These are phyloP conservation scores for Prionace glauca DNA, from an alignment of 2,797 vertebrate genomes.

Conservation along the genomic window DNA sequence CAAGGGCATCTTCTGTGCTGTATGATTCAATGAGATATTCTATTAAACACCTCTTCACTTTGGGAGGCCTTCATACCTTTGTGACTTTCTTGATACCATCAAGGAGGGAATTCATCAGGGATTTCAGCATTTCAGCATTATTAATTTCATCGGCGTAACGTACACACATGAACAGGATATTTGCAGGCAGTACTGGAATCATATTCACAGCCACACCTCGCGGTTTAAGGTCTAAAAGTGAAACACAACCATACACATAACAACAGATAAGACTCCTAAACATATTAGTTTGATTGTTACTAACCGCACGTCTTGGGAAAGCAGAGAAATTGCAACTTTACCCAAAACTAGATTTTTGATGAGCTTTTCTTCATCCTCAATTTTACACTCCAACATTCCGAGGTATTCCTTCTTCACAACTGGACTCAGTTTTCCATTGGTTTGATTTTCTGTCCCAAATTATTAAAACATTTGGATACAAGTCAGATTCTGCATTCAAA, in stretches of 20 bases:
- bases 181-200: slow-evolving; percentile 81
- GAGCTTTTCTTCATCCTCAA: slow-evolving; percentile 76
- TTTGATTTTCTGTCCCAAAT: slow-evolving; percentile 52
- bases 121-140: slow-evolving; percentile 77
- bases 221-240: slow-evolving; percentile 74
- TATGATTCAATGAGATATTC: not conserved
- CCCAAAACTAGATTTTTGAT: slow-evolving; percentile 82
- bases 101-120: slow-evolving; percentile 77
- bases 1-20: no score
- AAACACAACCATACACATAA: not conserved
- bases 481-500: not conserved
- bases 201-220: slow-evolving; percentile 89
- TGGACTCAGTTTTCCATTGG: slow-evolving; percentile 53
- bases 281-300: not conserved
- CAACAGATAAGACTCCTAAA: not conserved
- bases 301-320: not conserved
- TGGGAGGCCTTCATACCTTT: slow-evolving; percentile 56
- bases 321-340: slow-evolving; percentile 49
- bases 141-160: slow-evolving; percentile 85
- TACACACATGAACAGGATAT: slow-evolving; percentile 91
- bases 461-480: slow-evolving; percentile 20
- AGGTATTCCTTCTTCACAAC: slow-evolving; percentile 71
- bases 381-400: slow-evolving; percentile 89
- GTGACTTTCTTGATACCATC: slow-evolving; percentile 75
- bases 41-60: not conserved